Percentiles rank a stretch among this genome's conserved stretches.
These are phyloP conservation scores for Betta splendens DNA, from an alignment of 2,797 vertebrate genomes.

Conservation along the genomic window DNA sequence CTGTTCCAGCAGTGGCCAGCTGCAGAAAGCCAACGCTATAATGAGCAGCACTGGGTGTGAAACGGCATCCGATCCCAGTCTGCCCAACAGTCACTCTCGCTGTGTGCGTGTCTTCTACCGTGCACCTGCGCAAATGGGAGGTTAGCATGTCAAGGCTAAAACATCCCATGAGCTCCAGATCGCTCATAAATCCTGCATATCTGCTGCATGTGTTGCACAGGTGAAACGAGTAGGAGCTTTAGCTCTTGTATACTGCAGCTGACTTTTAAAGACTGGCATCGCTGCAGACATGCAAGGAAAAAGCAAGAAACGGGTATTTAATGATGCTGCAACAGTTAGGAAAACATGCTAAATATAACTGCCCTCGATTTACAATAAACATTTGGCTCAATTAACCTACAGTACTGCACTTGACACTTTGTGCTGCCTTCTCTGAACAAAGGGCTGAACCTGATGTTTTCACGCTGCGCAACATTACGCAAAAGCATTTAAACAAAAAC, in stretches of 20 bases:
- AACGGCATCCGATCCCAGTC: slow-evolving; percentile 7
- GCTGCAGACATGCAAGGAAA: neutral
- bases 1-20: slow-evolving; percentile 1
- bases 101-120: slow-evolving; percentile 1
- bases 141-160: slow-evolving; percentile 42
- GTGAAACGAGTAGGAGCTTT: slow-evolving; percentile 18
- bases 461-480: neutral
- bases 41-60: neutral
- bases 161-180: slow-evolving; percentile 43
- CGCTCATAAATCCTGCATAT: slow-evolving; percentile 32
- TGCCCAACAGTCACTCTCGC: neutral
- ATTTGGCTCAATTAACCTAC: neutral
- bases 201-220: slow-evolving; percentile 21
- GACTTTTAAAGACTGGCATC: neutral
- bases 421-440: too few relatives aligned
- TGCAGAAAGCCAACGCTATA: slow-evolving; percentile 19
- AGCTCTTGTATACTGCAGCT: neutral
- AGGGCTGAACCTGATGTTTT: neutral
- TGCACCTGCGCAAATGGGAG: slow-evolving; percentile 20
- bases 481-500: neutral
- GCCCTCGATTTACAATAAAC: neutral
- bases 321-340: neutral
- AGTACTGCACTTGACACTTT: too few relatives aligned
- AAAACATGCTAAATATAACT: neutral
- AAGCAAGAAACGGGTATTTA: neutral